Conservation (phyloP, 2,888 invertebrate species). For the Cecidostiba fungosa region DNA sequence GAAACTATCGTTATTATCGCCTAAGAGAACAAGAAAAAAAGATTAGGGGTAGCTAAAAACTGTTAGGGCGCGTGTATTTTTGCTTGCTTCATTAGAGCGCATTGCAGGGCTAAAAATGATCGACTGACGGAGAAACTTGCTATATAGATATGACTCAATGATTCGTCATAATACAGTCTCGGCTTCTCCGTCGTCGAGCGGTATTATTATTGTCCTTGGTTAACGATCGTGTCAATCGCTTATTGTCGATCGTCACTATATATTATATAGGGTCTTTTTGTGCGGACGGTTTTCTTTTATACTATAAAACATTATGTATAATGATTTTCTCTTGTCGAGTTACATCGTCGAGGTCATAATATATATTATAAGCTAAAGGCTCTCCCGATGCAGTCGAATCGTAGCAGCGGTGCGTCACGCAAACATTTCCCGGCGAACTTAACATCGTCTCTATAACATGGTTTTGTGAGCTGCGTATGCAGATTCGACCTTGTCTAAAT, state of each 20-base stretch:
- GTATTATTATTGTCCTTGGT: constrained; percentile 58
- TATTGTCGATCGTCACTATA: constrained; percentile 39
- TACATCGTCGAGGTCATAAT: constrained; percentile 24
- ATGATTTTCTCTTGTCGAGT: constrained; percentile 51
- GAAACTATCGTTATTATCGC: constrained; percentile 56
- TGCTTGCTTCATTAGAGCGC: constrained; percentile 3
- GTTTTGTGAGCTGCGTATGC: neutral
- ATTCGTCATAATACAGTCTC: neutral
- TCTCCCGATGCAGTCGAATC: constrained; percentile 44
- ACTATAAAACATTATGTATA: constrained; percentile 9
- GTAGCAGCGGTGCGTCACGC: neutral
- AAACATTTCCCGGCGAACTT: neutral
- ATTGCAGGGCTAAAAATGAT: neutral
- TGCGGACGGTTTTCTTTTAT: constrained; percentile 53
- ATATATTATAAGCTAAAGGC: constrained; percentile 23
- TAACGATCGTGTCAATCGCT: constrained; percentile 42
- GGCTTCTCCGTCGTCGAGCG: constrained; percentile 55
- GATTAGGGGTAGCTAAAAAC: neutral
- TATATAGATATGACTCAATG: neutral
- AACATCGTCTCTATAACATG: neutral
- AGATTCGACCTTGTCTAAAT: constrained; percentile 9
- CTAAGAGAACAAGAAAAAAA: constrained; percentile 54
- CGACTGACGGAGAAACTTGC: constrained; percentile 41
- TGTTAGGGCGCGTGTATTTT: constrained; percentile 37
- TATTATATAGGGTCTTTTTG: constrained; percentile 16